A percentile compares a stretch with the other conserved stretches of the same genome.
Conservation (phyloP, 2,797 vertebrate genomes). For the Staurois parvus region DNA sequence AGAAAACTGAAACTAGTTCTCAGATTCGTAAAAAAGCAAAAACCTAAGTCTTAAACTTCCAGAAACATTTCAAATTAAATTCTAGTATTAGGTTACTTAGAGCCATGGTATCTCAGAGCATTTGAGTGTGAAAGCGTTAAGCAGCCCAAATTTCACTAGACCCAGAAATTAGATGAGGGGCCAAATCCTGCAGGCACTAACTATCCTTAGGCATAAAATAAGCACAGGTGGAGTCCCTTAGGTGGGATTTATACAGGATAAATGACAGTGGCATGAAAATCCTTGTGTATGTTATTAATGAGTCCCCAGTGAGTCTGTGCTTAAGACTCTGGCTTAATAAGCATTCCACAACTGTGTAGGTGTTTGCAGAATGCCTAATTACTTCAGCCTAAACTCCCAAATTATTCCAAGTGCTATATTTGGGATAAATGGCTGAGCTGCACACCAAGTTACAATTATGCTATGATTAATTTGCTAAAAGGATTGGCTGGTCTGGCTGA, state of each 20-base stretch:
- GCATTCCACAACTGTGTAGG: constrained; percentile 70
- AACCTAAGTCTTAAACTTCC: not conserved
- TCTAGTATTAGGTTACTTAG: too few species aligned
- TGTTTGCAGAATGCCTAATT: constrained; percentile 77
- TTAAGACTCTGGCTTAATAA: constrained; percentile 80
- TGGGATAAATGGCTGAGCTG: constrained; percentile 21
- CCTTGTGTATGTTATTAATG: constrained; percentile 76
- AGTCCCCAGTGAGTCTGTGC: constrained; percentile 73
- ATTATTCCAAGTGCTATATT: constrained; percentile 67
- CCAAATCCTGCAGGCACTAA: constrained; percentile 27
- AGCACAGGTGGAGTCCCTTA: constrained; percentile 67
- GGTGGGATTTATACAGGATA: constrained; percentile 68
- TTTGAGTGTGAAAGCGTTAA: not conserved
- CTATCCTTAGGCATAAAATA: constrained; percentile 56
- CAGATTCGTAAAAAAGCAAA: too few species aligned
- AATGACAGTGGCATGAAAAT: constrained; percentile 72
- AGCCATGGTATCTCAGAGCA: not conserved
- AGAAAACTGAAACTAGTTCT: not conserved
- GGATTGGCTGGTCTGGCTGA: constrained; percentile 34
- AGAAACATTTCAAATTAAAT: not conserved
- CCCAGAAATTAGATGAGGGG: not conserved
- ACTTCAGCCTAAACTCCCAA: constrained; percentile 70
- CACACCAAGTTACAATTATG: constrained; percentile 68
- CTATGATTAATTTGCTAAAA: constrained; percentile 75
- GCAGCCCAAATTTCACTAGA: not conserved